Base-by-base conservation (phyloP, 2,888 invertebrate species). In the Ophion slaviceki region DNA sequence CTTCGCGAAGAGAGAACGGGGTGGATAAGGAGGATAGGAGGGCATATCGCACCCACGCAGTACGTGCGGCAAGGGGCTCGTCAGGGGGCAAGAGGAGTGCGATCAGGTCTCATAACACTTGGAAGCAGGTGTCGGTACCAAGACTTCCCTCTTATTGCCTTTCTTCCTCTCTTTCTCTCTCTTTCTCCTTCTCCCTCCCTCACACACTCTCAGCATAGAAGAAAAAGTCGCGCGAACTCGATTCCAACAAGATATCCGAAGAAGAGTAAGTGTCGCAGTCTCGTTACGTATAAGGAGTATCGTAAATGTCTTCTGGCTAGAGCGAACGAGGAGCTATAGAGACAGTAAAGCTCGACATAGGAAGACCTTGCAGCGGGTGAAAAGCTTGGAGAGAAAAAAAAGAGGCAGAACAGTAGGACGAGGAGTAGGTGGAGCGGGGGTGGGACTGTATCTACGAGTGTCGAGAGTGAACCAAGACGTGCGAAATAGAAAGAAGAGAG, bases 31-130 rank as follows among this genome's bases (percentile, higher is more conserved):
- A 67, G 64, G 68, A 62, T 53, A 70, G 64, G 61, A 45, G 45
- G 32, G 67, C 61, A 68, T 67, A 72, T 36, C 68, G 24, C 36
- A 36, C 57, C 62, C 68, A 64, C 74, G 61, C 75, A 32, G 64
- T 79, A 75, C 79, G 71, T 79, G 79, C 45, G 83, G 68, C 80
- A 80, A 24, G 61, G 84, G 57, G 62, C 76, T 72, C 72, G 77
- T 64, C 53, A 53, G 68, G 66, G 36, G n/a, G n/a, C 61, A 68
- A 76, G 74, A 80, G 78, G 81, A 77, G 83, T 81, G 87, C 86
- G 87, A 87, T 85, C 80, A 76, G 90, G 89, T 92, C 91, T 91
- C 92, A 92, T 92, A 92, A 92, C 92, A 91, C 90, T 92, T 92
- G 90, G 91, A 88, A 91, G 88, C 92, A 92, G 92, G 91, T 92